These are phyloP conservation scores for Cryptoleucopteryx plumbea DNA, from an alignment of 2,113 vertebrate genomes.

Conservation along the genomic window DNA sequence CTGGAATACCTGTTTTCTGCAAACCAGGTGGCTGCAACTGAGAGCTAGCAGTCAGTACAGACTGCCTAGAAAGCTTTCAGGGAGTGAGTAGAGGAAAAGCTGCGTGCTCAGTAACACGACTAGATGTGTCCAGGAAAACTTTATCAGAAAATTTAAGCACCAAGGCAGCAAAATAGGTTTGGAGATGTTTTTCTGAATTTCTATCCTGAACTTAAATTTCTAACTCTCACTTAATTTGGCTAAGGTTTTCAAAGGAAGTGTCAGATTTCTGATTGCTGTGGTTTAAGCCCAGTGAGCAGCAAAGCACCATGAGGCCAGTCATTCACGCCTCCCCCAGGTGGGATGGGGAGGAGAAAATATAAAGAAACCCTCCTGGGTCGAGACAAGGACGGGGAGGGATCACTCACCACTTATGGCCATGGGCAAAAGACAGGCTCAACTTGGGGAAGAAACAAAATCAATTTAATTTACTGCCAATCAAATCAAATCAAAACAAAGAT, in stretches of 20 bases:
- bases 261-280: not conserved
- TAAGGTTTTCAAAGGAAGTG: not conserved
- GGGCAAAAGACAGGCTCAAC: no score
- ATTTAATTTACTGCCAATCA: no score
- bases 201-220: not conserved
- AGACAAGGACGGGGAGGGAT: no score
- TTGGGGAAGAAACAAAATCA: no score
- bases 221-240: not conserved
- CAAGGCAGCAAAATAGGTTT: not conserved
- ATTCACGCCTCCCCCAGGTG: no score
- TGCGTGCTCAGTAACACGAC: not conserved
- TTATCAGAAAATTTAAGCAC: not conserved
- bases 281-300: no score
- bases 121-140: not conserved
- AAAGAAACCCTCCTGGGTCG: rapidly evolving
- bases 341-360: not conserved
- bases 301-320: no score
- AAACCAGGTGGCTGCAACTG: not conserved
- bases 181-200: not conserved
- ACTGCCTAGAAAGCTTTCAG: not conserved
- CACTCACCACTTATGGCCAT: no score
- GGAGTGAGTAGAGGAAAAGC: not conserved
- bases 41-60: not conserved
- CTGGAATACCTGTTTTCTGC: not conserved
- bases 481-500: no score